These are phyloP conservation scores for Brachionus calyciflorus DNA, from an alignment of 1,140 invertebrate species.

Conservation along the genomic window DNA sequence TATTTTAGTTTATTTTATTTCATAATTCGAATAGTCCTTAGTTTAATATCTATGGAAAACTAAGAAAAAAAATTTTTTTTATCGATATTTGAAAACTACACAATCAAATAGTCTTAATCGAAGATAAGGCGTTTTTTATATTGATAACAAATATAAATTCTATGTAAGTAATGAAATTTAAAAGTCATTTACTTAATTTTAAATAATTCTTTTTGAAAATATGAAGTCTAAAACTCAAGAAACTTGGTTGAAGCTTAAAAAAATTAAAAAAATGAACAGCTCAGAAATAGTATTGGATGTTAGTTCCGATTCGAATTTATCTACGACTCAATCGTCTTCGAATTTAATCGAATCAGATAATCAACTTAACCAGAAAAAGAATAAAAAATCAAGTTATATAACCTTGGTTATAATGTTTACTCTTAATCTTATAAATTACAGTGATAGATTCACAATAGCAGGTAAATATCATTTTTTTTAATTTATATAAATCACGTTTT, in stretches of 20 bases:
- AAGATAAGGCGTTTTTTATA: too few relatives aligned
- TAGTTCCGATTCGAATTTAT: background rate
- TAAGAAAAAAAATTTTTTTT: too few relatives aligned
- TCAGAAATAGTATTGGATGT: background rate
- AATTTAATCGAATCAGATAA: background rate
- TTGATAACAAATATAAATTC: too few relatives aligned
- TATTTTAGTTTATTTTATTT: too few relatives aligned
- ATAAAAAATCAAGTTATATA: slow-evolving; percentile 16
- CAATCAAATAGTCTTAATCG: too few relatives aligned
- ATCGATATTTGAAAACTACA: too few relatives aligned
- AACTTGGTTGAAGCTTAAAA: background rate
- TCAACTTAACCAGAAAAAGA: background rate
- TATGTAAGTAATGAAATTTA: too few relatives aligned
- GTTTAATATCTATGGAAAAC: too few relatives aligned
- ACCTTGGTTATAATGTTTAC: background rate
- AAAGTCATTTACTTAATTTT: too few relatives aligned
- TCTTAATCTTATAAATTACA: slow-evolving; percentile 42
- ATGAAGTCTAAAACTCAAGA: background rate
- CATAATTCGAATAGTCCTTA: too few relatives aligned
- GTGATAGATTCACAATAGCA: slow-evolving; percentile 43
- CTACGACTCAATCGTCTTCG: background rate
- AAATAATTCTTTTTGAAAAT: background rate
- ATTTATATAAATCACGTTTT: background rate
- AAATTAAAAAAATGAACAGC: background rate
- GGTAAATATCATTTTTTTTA: slow-evolving; percentile 21